These are phyloP conservation scores for Eupelmus urozonus DNA, from an alignment of 2,888 invertebrate genomes.

Conservation along the genomic window DNA sequence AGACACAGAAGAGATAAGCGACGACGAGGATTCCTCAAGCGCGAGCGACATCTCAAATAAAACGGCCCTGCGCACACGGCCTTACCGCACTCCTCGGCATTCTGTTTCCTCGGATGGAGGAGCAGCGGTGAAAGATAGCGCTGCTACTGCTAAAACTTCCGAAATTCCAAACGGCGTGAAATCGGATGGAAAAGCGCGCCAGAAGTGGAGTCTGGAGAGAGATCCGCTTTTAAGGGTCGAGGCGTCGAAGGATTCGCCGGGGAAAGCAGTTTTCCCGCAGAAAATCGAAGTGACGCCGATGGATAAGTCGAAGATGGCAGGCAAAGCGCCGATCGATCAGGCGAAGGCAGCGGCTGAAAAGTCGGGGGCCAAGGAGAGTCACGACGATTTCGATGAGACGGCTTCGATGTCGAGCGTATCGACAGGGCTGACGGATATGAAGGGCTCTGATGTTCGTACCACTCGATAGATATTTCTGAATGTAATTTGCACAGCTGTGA, in stretches of 20 bases:
- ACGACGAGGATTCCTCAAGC: constrained; percentile 71
- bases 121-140: background rate
- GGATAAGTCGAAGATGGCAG: constrained; percentile 42
- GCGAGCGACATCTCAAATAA: constrained; percentile 73
- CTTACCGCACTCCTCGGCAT: constrained; percentile 62
- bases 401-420: background rate
- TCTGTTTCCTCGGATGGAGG: constrained; percentile 49
- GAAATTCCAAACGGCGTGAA: background rate
- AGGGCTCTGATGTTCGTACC: constrained; percentile 4
- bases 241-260: background rate
- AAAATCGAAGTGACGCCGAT: constrained; percentile 38
- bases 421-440: background rate
- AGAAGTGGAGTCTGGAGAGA: constrained; percentile 46
- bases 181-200: constrained; percentile 39
- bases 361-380: constrained; percentile 12
- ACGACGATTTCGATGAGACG: background rate
- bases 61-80: constrained; percentile 70
- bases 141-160: background rate
- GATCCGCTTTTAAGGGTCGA: constrained; percentile 31
- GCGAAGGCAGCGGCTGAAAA: constrained; percentile 34
- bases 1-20: constrained; percentile 43
- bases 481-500: too few species aligned
- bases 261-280: constrained; percentile 22
- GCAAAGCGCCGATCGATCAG: constrained; percentile 23
- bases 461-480: too few species aligned